Base-by-base conservation (phyloP, 1,140 invertebrate genomes). In the Aricia agestis region DNA sequence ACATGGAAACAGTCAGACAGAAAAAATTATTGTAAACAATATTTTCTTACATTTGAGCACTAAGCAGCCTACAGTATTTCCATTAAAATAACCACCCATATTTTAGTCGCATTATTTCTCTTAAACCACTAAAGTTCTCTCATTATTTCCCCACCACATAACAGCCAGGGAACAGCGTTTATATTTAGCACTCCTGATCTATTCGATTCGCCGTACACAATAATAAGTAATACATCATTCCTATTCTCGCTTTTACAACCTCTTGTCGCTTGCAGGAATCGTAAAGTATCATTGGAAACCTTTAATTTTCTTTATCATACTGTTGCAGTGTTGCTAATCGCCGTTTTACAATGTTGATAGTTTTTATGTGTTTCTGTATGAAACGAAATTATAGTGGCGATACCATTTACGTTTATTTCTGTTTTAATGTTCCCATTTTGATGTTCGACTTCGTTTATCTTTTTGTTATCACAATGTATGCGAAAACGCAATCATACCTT, bases 231-330 rank as follows among this genome's bases (percentile, higher is more conserved):
- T 68, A 77, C 59, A 70, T 66, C 69, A 69, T 69, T 18, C 71
- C 76, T 82, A 83, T 83, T 82, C 75, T 85, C 81, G 81, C 80
- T 85, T 87, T 89, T 84, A 89, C 76, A 78, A 75, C 77, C 76
- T 78, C 77, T 86, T 87, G 86, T 89, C 85, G 83, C 83, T 86
- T 78, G 79, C 81, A 77, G 82, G 78, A 83, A 84, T 85, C 84
- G 79, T 89, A 89, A 89, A 89, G 86, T 81, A 83, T 80, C 80
- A 86, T 86, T 82, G 82, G 82, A 84, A 87, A 89, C 85, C 87
- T 83, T 89, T 89, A 89, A 89, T 89, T 89, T 86, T 85, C 84
- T 86, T 83, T 89, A 89, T 89, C 84, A 89, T 83, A 85, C 84
- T 86, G 84, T 87, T 84, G 75, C 68, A 85, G 73, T 82, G 84